These are phyloP conservation scores for Ectropis crepuscularia DNA, from an alignment of 2,888 invertebrate species.

Conservation along the genomic window DNA sequence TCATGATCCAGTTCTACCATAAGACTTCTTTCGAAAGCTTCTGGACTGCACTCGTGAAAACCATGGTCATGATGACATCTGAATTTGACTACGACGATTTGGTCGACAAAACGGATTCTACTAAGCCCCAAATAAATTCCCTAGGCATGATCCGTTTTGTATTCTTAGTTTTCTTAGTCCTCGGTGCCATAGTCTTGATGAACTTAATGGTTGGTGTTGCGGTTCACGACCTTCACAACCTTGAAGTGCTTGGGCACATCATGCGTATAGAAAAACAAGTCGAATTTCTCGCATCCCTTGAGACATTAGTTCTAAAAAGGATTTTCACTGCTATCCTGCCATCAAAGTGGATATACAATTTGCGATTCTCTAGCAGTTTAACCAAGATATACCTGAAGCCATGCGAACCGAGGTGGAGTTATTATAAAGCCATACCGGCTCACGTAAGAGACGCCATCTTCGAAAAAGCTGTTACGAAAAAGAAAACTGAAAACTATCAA, in stretches of 20 bases:
- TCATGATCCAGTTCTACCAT: constrained; percentile 83
- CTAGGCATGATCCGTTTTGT: constrained; percentile 71
- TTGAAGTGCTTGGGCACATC: constrained; percentile 83
- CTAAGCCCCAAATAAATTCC: constrained; percentile 53
- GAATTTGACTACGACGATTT: constrained; percentile 82
- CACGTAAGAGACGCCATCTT: constrained; percentile 68
- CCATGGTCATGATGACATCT: constrained; percentile 86
- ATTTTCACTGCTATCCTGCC: constrained; percentile 39
- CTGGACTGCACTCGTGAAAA: constrained; percentile 82
- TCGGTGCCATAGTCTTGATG: constrained; percentile 84
- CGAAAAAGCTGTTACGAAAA: constrained; percentile 64
- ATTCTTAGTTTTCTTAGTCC: constrained; percentile 78
- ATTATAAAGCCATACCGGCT: constrained; percentile 58
- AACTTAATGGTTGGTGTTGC: constrained; percentile 85
- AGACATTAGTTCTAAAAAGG: constrained; percentile 41
- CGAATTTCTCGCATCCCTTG: constrained; percentile 66
- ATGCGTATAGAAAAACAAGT: constrained; percentile 83
- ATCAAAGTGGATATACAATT: constrained; percentile 29
- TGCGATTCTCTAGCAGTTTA: constrained; percentile 32
- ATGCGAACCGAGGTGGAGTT: constrained; percentile 34
- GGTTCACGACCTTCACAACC: constrained; percentile 83
- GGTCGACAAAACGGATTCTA: constrained; percentile 60
- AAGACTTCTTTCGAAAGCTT: constrained; percentile 79
- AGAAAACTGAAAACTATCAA: constrained; percentile 62
- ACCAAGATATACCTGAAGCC: constrained; percentile 36